Percentiles rank a stretch among this genome's conserved stretches.
phyloP scores from a whole-genome alignment of 2,888 invertebrate species.

The Hartigia nigra region DNA sequence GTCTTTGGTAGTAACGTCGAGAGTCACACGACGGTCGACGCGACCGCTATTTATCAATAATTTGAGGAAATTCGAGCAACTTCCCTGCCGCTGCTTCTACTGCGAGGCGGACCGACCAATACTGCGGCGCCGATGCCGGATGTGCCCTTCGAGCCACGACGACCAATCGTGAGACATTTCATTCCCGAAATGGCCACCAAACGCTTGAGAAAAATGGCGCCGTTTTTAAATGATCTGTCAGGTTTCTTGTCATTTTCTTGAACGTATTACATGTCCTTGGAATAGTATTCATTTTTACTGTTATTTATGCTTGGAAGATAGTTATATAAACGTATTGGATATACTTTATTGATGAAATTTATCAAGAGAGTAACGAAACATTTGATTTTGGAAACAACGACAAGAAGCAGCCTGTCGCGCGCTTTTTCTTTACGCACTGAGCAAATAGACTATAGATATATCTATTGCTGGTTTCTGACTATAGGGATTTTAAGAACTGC shows the following conservation, averaged over 20 bases:
- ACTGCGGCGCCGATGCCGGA: conserved; percentile 54
- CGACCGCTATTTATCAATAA: conserved; percentile 52
- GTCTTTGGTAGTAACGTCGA: conserved; percentile 23
- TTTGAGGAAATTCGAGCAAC: conserved; percentile 50
- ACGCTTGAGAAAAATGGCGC: not conserved
- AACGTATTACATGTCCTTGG: not conserved
- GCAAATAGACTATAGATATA: not conserved
- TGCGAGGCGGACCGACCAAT: conserved; percentile 54
- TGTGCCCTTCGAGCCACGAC: conserved; percentile 47
- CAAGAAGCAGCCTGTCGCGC: not conserved
- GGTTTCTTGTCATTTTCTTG: not conserved
- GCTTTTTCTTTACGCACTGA: not conserved
- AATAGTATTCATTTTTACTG: not conserved
- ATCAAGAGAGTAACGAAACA: not conserved
- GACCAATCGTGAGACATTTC: conserved; percentile 42
- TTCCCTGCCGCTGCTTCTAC: conserved; percentile 42
- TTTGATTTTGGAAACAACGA: not conserved
- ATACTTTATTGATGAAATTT: not conserved
- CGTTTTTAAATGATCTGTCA: not conserved
- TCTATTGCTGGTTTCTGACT: not conserved
- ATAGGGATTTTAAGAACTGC: not conserved
- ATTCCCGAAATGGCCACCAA: conserved; percentile 1
- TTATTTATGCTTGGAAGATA: not conserved
- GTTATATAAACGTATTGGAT: not conserved
- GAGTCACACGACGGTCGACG: conserved; percentile 40